A percentile compares a stretch with the other conserved stretches of the same genome.
Evolutionary conservation across 2,113 vertebrate genomes (phyloP).

Genomic region (Rhagologus leucostigma): DNA sequence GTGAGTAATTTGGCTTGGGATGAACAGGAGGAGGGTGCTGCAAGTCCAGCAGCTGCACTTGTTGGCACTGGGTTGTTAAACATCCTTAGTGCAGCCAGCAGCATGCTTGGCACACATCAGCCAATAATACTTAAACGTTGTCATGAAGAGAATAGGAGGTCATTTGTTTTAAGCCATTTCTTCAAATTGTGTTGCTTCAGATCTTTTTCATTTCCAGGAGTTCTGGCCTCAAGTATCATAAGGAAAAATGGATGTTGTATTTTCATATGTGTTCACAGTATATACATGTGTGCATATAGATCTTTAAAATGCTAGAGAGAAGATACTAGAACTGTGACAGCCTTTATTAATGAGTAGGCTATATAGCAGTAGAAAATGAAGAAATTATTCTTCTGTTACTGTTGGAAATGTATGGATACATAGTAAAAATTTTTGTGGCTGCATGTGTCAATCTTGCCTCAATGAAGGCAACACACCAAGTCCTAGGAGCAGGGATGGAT

Average conservation of each 20-base stretch:
- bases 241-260: not conserved
- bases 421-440: not conserved
- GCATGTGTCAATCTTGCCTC: not conserved
- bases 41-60: slow-evolving; percentile 80
- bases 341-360: not conserved
- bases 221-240: not conserved
- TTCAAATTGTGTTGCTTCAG: not conserved
- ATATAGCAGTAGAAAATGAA: not conserved
- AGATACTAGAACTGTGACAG: not conserved
- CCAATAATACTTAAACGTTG: slow-evolving; percentile 73
- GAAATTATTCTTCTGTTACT: not conserved
- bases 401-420: not conserved
- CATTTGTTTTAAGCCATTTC: slow-evolving; percentile 28
- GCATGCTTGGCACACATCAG: slow-evolving; percentile 67
- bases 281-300: not conserved
- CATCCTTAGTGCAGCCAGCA: slow-evolving; percentile 69
- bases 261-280: not conserved
- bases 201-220: not conserved
- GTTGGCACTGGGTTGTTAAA: slow-evolving; percentile 73
- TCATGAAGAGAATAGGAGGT: slow-evolving; percentile 58
- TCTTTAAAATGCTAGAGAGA: not conserved
- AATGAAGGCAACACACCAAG: not conserved
- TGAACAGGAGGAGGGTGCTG: slow-evolving; percentile 63
- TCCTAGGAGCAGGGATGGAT: not conserved
- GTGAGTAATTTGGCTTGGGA: slow-evolving; percentile 73